Evolutionary conservation across 1,140 invertebrate species (phyloP).

Genomic region (Euwallacea fornicatus): DNA sequence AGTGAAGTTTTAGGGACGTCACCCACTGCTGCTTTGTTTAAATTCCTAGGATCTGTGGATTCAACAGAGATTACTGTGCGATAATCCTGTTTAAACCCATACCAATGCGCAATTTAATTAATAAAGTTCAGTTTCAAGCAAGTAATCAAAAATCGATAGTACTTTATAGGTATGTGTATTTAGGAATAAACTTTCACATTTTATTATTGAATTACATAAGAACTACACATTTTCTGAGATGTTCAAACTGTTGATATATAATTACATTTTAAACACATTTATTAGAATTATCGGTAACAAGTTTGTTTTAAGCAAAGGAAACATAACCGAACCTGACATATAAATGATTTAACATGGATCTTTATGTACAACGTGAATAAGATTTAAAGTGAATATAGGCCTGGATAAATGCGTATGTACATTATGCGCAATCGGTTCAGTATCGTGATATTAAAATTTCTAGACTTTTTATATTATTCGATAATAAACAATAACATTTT

Average conservation of each 20-base stretch:
- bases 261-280: constrained; percentile 39
- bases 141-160: constrained; percentile 6
- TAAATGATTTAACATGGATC: constrained; percentile 1
- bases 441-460: no score
- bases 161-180: constrained; percentile 26
- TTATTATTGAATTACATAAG: constrained; percentile 33
- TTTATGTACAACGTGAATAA: constrained; percentile 21
- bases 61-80: no score
- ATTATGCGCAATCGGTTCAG: no score
- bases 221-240: constrained; percentile 36
- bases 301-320: constrained; percentile 14
- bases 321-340: constrained; percentile 31
- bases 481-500: no score
- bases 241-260: constrained; percentile 33
- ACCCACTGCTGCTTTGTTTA: no score
- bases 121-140: constrained; percentile 8
- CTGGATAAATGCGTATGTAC: neutral
- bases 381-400: constrained; percentile 19
- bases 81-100: no score
- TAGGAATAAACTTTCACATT: constrained; percentile 36
- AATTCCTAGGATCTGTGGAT: no score
- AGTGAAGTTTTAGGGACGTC: no score
- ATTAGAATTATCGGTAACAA: constrained; percentile 32
- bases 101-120: neutral
- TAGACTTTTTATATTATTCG: no score